A percentile compares a stretch with the other conserved stretches of the same genome.
These are phyloP conservation scores for Scatophagus argus DNA, from an alignment of 2,113 vertebrate species.

Conservation along the genomic window DNA sequence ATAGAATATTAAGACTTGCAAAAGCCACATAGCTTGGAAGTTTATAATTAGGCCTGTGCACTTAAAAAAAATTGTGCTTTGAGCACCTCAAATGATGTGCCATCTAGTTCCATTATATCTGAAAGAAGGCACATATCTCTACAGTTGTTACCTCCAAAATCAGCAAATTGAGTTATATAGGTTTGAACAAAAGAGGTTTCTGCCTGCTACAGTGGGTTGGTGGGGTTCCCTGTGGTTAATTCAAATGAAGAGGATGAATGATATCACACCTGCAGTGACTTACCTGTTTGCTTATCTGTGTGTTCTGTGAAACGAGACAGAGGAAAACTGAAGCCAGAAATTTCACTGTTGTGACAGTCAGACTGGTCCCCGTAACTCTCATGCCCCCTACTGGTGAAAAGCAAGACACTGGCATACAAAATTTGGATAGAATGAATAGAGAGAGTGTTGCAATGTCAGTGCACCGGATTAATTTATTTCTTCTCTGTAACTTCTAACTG, in stretches of 20 bases:
- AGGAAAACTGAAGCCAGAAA: not conserved
- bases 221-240: not conserved
- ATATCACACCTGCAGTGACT: constrained; percentile 33
- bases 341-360: rapidly evolving
- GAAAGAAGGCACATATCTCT: too few relatives aligned
- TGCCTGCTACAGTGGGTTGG: not conserved
- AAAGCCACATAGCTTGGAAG: not conserved
- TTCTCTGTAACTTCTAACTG: not conserved
- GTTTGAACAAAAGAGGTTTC: not conserved
- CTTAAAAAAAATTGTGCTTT: too few relatives aligned
- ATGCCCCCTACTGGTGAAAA: constrained; percentile 59
- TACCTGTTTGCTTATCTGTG: not conserved
- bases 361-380: constrained; percentile 1
- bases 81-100: too few relatives aligned
- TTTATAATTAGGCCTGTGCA: not conserved
- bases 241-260: constrained; percentile 21
- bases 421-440: too few relatives aligned
- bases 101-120: too few relatives aligned
- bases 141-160: too few relatives aligned
- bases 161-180: not conserved
- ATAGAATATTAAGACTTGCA: not conserved
- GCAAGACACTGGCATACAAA: too few relatives aligned
- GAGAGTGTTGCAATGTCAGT: not conserved
- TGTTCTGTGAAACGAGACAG: not conserved
- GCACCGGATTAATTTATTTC: not conserved